These are phyloP conservation scores for Merops nubicus DNA, from an alignment of 2,113 vertebrate genomes.

Conservation along the genomic window DNA sequence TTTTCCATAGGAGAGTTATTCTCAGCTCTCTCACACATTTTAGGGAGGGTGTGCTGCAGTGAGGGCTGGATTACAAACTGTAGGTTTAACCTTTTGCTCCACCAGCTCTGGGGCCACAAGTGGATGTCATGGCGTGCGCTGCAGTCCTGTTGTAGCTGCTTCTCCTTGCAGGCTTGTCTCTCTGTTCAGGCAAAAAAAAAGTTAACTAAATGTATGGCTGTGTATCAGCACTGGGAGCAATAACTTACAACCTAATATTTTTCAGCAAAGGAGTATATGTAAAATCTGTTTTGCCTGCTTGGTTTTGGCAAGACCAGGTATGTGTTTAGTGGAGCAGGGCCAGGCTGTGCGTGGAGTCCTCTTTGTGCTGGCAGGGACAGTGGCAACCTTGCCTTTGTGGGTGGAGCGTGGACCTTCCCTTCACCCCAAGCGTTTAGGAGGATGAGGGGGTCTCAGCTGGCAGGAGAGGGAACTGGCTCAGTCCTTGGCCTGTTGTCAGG, in stretches of 20 bases:
- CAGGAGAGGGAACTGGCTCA: neutral
- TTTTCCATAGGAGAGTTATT: neutral
- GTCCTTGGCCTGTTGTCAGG: neutral
- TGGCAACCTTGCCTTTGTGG: neutral
- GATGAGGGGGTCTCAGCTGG: neutral
- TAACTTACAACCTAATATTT: neutral
- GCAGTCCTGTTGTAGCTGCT: neutral
- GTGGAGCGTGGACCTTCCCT: neutral
- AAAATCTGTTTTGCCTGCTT: neutral
- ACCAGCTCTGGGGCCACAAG: neutral
- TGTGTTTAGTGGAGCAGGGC: neutral
- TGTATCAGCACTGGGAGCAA: neutral
- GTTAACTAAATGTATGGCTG: neutral
- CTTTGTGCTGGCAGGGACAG: neutral
- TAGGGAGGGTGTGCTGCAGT: neutral
- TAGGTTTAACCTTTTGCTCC: neutral
- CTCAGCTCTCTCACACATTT: neutral
- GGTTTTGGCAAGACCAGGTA: neutral
- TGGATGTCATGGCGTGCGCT: neutral
- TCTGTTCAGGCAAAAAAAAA: neutral
- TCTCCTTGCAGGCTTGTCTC: neutral
- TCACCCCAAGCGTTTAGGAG: neutral
- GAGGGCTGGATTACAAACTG: neutral
- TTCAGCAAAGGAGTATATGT: neutral
- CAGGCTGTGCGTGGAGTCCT: neutral